Base-by-base conservation (phyloP, 2,797 vertebrate species). In the Scleropages formosus region DNA sequence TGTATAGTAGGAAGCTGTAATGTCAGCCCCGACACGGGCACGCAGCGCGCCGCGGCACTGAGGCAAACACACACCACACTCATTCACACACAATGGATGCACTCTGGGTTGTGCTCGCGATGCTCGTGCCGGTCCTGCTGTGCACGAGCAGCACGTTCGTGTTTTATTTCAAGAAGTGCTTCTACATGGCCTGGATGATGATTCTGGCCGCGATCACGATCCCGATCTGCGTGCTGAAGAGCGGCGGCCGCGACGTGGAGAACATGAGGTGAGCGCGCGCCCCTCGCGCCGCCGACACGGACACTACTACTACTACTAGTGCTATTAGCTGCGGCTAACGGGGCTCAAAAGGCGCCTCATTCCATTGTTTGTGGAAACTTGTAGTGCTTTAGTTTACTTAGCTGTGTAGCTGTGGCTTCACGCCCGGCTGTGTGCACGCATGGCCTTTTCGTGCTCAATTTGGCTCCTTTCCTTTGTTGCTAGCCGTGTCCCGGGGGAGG, bases 191-290 rank as follows among this genome's bases (percentile, higher is more conserved):
- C 79, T 90, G 88, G 88, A 89, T 91, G 85, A 86, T 91, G 78
- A 83, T 86, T 46, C 85, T 92, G 82, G 91, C 91, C 0, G 75
- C 89, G 8, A 70, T 92, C 0, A 89, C 87, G 60, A 89, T 92
- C 73, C 91, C 91, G 0, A 81, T 90, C 27, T 92, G 90, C 3
- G 88, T 89, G 0, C 79, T 90, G 9, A 65, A n/a, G 56, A 62
- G 63, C 46, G 66, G 90, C 0, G 91, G 90, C 20, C 81, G 91
- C 60, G 87, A 89, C 6, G 89, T 92, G 0, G 90, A 89, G 78
- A 92, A 92, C 82, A 91, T 92, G 91, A 87, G 87, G 89, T 92
- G 71, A 88, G 88, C n/a, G n/a, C n/a, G 62, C 56, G 4, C 2
- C 1, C 56, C n/a, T n/a, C n/a, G n/a, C n/a, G n/a, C n/a, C n/a